Percentiles rank a stretch among this genome's conserved stretches.
phyloP scores from a whole-genome alignment of 2,113 vertebrate genomes.

The Ariopsis seemanni region DNA sequence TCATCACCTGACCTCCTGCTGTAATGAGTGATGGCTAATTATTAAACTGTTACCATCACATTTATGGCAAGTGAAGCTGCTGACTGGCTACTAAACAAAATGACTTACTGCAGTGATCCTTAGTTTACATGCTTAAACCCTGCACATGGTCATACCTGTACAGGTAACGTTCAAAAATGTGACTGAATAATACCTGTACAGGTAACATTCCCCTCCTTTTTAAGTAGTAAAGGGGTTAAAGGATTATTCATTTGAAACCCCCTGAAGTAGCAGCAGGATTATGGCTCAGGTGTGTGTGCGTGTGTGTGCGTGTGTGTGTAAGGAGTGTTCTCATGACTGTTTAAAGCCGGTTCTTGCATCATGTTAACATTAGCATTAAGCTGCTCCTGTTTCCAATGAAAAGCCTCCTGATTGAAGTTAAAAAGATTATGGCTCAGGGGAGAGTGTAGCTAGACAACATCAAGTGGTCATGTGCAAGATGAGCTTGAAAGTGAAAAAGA shows the following conservation, averaged over 20 bases:
- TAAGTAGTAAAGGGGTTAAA: neutral
- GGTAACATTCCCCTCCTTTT: neutral
- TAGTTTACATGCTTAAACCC: neutral
- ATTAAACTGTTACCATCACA: neutral
- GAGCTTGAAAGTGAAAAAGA: too few relatives aligned
- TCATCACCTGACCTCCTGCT: neutral
- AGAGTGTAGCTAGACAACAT: too few relatives aligned
- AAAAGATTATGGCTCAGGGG: too few relatives aligned
- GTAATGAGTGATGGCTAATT: neutral
- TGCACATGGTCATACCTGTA: neutral
- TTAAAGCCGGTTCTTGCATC: neutral
- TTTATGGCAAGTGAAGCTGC: neutral
- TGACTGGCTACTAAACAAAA: neutral
- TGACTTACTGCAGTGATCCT: neutral
- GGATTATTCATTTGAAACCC: neutral
- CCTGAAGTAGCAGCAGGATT: neutral
- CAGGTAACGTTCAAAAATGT: neutral
- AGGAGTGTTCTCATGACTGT: neutral
- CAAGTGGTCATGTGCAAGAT: too few relatives aligned
- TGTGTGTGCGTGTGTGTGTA: neutral
- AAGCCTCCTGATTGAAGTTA: neutral
- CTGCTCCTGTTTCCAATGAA: neutral
- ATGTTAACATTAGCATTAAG: neutral
- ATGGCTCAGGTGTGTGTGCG: neutral
- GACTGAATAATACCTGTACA: neutral